Conservation (phyloP, 2,113 vertebrate genomes). For the Bubo scandiacus region DNA sequence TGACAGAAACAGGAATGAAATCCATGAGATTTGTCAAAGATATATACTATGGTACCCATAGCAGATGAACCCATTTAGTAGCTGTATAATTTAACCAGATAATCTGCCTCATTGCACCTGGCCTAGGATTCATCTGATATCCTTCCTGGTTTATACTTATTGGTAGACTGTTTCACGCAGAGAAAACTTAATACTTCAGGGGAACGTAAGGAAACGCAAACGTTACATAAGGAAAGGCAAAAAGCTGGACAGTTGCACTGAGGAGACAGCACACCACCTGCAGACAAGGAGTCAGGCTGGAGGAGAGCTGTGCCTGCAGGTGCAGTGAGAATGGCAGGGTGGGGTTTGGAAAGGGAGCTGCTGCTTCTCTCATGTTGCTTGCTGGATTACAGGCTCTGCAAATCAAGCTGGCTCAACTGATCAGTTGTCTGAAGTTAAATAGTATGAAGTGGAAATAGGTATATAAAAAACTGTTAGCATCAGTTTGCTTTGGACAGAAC, state of each 20-base stretch:
- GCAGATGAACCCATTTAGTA: background rate
- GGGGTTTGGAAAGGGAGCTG: background rate
- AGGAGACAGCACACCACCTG: background rate
- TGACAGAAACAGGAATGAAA: background rate
- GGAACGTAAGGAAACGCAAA: background rate
- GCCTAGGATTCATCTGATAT: background rate
- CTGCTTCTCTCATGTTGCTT: background rate
- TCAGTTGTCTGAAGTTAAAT: background rate
- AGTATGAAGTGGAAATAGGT: background rate
- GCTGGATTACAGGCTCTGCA: background rate
- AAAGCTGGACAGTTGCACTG: background rate
- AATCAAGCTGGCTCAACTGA: background rate
- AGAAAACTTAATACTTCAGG: background rate
- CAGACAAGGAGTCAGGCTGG: background rate
- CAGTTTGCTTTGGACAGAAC: background rate
- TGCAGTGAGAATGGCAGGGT: background rate
- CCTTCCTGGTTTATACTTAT: background rate
- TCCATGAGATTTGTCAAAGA: background rate
- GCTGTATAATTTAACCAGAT: background rate
- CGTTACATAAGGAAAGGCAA: background rate
- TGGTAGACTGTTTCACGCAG: background rate
- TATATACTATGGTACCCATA: background rate
- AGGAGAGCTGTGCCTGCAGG: background rate
- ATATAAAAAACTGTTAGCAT: background rate
- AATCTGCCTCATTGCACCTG: background rate